Evolutionary conservation across 2,888 invertebrate genomes (phyloP), one percentile per base, ranked within the genome.

Genomic region (Poecilus cupreus): DNA sequence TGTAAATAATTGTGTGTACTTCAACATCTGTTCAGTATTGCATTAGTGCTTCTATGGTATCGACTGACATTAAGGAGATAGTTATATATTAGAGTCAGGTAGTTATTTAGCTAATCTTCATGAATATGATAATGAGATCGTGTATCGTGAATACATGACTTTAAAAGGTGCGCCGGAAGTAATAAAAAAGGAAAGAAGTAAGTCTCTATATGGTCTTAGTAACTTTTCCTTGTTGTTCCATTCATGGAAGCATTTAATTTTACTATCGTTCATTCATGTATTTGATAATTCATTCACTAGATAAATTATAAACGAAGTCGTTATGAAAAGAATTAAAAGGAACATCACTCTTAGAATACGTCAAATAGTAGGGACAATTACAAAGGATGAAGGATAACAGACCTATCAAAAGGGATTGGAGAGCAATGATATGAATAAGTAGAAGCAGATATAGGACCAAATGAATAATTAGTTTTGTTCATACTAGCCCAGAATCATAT

Each of bases 121-220:
- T 76, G 54, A 76, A 76, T 76, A 76, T 76, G 76, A 5, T 54
- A 76, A 76, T 76, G 11, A n/a, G 18, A 13, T 26, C 46, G 43
- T 72, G 46, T 37, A 20, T 57, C 6, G 51, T 26, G 70, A 37
- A 70, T 70, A 43, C 70, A 57, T 32, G 76, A n/a, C 75, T 75
- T 49, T 51, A 76, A 76, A 76, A 54, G 76, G 76, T 51, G 49
- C n/a, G 39, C 76, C 54, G 76, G 76, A 76, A 76, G 57, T 76
- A 16, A 6, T 43, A 57, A 54, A 37, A 76, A 51, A 51, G 51
- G 51, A 74, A n/a, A 74, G 49, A 26, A 18, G 51, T 18, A 13
- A 13, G 4, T 43, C 13, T 43, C 1, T 8, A 6, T 54, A 54
- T 54, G 24, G 60, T 22, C n/a, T 22, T 6, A 60, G 26, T 22